A percentile compares a stretch with the other conserved stretches of the same genome.
Conservation (phyloP, 2,888 invertebrate species). For the Pseudeuparius sepicola region DNA sequence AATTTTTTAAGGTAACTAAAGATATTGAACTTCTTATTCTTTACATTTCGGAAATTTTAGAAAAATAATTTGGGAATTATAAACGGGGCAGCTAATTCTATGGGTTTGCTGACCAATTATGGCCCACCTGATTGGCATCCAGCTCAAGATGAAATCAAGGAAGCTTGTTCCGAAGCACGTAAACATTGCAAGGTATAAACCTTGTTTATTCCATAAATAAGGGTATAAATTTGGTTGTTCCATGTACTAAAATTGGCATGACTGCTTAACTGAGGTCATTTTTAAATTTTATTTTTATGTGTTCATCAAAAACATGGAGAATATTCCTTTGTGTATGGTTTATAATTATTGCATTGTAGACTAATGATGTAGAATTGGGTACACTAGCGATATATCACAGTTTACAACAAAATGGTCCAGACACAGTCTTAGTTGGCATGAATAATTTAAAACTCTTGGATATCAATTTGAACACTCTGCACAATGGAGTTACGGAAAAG, state of each 20-base stretch:
- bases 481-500: conserved; percentile 52
- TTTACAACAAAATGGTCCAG: conserved; percentile 49
- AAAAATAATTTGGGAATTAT: conserved; percentile 65
- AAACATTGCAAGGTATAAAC: conserved; percentile 53
- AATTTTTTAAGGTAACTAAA: conserved; percentile 61
- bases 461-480: conserved; percentile 53
- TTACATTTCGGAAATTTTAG: conserved; percentile 37
- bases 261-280: too few species aligned
- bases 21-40: conserved; percentile 1
- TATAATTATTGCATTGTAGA: conserved; percentile 41
- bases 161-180: conserved; percentile 50
- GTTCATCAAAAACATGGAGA: too few species aligned
- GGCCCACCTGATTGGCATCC: conserved; percentile 79
- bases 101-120: conserved; percentile 70
- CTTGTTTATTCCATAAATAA: not conserved
- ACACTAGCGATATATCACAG: conserved; percentile 61
- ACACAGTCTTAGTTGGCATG: conserved; percentile 70
- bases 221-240: too few species aligned
- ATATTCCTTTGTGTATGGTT: too few species aligned
- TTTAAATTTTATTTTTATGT: too few species aligned
- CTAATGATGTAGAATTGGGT: conserved; percentile 54
- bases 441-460: conserved; percentile 52
- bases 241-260: too few species aligned
- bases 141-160: conserved; percentile 53
- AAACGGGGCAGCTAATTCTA: conserved; percentile 70